These are phyloP conservation scores for Dioctria linearis DNA, from an alignment of 2,888 invertebrate genomes.

Conservation along the genomic window DNA sequence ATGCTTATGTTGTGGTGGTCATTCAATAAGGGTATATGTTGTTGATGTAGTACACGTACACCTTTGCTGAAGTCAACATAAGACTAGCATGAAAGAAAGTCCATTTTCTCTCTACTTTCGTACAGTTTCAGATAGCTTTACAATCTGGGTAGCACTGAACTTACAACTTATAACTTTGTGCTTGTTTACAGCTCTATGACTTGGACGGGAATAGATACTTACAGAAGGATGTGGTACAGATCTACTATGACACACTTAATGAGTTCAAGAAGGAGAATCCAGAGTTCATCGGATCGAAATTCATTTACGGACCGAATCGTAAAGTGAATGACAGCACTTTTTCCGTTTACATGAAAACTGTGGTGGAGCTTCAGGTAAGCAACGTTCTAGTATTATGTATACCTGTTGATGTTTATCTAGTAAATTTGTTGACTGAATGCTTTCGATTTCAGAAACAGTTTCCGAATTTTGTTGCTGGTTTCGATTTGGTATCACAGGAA, in stretches of 20 bases:
- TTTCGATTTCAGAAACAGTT: slow-evolving; percentile 71
- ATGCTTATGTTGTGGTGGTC: background rate
- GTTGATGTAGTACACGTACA: background rate
- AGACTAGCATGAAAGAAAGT: background rate
- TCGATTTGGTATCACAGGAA: slow-evolving; percentile 87
- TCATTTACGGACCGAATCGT: slow-evolving; percentile 79
- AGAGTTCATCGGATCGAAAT: slow-evolving; percentile 78
- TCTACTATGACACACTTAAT: slow-evolving; percentile 75
- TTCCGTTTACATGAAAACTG: slow-evolving; percentile 70
- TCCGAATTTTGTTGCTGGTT: slow-evolving; percentile 81
- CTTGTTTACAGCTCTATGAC: slow-evolving; percentile 74
- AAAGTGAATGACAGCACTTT: slow-evolving; percentile 69
- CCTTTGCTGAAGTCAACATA: background rate
- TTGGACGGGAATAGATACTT: slow-evolving; percentile 76
- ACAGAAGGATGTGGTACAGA: slow-evolving; percentile 73
- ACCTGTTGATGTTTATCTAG: slow-evolving; percentile 40
- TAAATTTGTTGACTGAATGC: slow-evolving; percentile 18
- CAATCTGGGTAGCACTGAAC: background rate
- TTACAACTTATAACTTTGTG: slow-evolving; percentile 33
- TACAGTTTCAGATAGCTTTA: slow-evolving; percentile 13
- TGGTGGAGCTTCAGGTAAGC: slow-evolving; percentile 65
- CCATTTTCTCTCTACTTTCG: background rate
- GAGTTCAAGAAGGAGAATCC: slow-evolving; percentile 76
- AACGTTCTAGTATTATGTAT: background rate
- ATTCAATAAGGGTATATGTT: background rate